These are phyloP conservation scores for Lacanobia oleracea DNA, from an alignment of 2,888 invertebrate species.

Conservation along the genomic window DNA sequence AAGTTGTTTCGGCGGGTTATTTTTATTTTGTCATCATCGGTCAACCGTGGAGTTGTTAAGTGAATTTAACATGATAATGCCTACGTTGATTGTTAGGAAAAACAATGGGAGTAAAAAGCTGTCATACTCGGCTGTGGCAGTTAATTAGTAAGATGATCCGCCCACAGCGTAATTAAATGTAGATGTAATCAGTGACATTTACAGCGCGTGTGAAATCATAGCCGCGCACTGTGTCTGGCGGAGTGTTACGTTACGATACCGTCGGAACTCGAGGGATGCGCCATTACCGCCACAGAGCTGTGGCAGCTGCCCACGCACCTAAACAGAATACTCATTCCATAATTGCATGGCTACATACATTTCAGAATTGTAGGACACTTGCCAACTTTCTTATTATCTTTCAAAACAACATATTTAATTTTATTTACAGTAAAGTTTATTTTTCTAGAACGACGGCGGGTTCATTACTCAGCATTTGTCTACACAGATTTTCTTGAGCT, in stretches of 20 bases:
- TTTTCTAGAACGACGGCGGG: slow-evolving; percentile 31
- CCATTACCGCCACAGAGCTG: slow-evolving; percentile 69
- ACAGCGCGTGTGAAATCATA: slow-evolving; percentile 43
- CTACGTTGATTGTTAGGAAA: slow-evolving; percentile 21
- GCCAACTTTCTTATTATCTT: slow-evolving; percentile 59
- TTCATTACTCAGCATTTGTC: slow-evolving; percentile 52
- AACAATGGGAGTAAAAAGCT: slow-evolving; percentile 24
- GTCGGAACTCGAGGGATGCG: slow-evolving; percentile 63
- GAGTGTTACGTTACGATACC: slow-evolving; percentile 70
- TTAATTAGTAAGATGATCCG: slow-evolving; percentile 45
- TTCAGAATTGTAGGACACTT: slow-evolving; percentile 37
- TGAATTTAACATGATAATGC: slow-evolving; percentile 42
- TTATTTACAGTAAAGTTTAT: slow-evolving; percentile 38
- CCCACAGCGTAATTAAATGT: slow-evolving; percentile 40
- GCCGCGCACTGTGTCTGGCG: slow-evolving; percentile 27
- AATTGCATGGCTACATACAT: slow-evolving; percentile 60
- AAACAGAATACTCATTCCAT: slow-evolving; percentile 49
- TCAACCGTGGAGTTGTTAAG: slow-evolving; percentile 49
- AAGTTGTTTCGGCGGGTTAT: slow-evolving; percentile 68
- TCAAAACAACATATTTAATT: slow-evolving; percentile 50
- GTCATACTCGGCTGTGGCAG: slow-evolving; percentile 18
- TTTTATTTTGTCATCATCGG: slow-evolving; percentile 66
- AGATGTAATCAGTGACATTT: slow-evolving; percentile 53
- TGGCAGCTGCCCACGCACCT: slow-evolving; percentile 55
- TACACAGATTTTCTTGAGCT: slow-evolving; percentile 39